Conservation (phyloP, 2,888 invertebrate species). For the Priocnemis perturbator region DNA sequence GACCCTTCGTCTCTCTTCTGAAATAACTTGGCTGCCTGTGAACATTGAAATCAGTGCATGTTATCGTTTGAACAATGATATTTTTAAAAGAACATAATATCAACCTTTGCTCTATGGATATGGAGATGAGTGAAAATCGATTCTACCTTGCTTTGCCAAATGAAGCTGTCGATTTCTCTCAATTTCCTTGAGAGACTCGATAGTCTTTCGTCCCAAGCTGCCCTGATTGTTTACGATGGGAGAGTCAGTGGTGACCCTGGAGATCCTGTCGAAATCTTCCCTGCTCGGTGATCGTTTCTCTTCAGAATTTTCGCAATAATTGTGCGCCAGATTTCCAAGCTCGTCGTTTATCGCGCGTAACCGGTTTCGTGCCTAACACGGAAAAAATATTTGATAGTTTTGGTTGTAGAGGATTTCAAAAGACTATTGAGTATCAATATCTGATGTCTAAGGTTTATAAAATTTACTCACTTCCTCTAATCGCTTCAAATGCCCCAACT, state of each 20-base stretch:
- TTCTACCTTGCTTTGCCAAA: constrained; percentile 91
- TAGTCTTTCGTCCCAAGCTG: constrained; percentile 85
- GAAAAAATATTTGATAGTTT: constrained; percentile 11
- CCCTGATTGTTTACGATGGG: constrained; percentile 82
- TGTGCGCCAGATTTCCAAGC: constrained; percentile 75
- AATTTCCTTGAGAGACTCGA: constrained; percentile 92
- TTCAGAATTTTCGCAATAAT: constrained; percentile 62
- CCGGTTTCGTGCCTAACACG: constrained; percentile 78
- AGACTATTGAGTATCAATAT: no score
- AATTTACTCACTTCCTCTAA: constrained; percentile 79
- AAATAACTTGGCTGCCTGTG: constrained; percentile 92
- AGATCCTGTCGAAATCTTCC: constrained; percentile 91
- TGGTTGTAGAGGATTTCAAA: not conserved
- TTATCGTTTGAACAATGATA: not conserved
- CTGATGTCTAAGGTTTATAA: no score
- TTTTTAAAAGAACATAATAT: not conserved
- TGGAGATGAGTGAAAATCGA: not conserved
- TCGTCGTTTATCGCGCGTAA: constrained; percentile 82
- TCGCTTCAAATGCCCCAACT: constrained; percentile 78
- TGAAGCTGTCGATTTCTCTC: constrained; percentile 91
- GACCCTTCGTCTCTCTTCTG: constrained; percentile 92
- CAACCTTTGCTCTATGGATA: not conserved
- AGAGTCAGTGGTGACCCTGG: constrained; percentile 90
- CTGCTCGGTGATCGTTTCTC: constrained; percentile 82
- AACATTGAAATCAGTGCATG: not conserved